Conservation (phyloP, 2,888 invertebrate species). For the Lasius platythorax region DNA sequence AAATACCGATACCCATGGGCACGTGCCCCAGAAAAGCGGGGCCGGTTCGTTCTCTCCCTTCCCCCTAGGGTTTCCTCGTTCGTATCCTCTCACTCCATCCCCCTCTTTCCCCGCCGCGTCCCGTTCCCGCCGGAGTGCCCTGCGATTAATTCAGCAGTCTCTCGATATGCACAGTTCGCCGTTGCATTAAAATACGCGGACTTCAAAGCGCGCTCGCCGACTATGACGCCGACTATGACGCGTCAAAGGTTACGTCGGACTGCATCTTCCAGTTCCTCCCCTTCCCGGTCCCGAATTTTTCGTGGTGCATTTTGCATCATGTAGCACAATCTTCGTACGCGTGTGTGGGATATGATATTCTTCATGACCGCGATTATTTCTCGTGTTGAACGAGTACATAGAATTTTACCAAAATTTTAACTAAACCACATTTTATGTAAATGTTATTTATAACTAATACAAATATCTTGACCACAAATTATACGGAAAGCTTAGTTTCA, state of each 20-base stretch:
- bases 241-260: conserved; percentile 53
- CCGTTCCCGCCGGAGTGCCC: conserved; percentile 49
- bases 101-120: neutral
- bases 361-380: neutral
- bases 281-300: conserved; percentile 15
- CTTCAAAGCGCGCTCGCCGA: conserved; percentile 46
- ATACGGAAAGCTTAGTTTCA: neutral
- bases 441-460: neutral
- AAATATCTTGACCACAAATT: neutral
- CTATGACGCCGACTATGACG: conserved; percentile 37
- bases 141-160: conserved; percentile 65
- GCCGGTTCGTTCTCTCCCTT: conserved; percentile 40
- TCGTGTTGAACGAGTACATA: neutral
- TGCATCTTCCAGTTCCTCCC: conserved; percentile 26
- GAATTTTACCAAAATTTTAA: neutral
- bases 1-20: conserved; percentile 77
- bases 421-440: neutral
- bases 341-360: neutral
- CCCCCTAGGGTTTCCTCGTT: neutral
- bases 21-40: conserved; percentile 76
- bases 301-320: conserved; percentile 20
- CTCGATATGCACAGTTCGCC: conserved; percentile 38
- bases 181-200: conserved; percentile 59
- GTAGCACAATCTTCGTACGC: neutral
- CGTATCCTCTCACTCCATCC: neutral